These are phyloP conservation scores for Myripristis murdjan DNA, from an alignment of 2,797 vertebrate species.

Conservation along the genomic window DNA sequence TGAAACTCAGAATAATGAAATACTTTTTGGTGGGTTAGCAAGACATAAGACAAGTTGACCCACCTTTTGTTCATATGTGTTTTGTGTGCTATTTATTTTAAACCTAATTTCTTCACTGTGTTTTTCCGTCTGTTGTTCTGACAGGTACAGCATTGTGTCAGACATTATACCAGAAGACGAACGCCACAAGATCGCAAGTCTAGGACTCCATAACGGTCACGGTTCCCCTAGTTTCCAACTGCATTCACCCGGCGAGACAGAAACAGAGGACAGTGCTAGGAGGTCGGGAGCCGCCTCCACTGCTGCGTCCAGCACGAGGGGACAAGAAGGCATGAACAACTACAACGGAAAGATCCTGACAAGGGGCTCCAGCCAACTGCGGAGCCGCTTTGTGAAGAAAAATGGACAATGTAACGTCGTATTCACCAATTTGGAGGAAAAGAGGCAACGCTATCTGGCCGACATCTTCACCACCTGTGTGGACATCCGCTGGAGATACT, in stretches of 20 bases:
- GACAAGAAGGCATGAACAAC: conserved; percentile 67
- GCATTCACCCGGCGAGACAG: conserved; percentile 40
- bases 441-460: conserved; percentile 93
- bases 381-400: conserved; percentile 97
- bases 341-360: conserved; percentile 83
- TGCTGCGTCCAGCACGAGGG: conserved; percentile 17
- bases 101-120: not conserved
- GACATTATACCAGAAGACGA: conserved; percentile 86
- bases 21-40: too few relatives aligned
- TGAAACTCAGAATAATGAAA: too few relatives aligned
- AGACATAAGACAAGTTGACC: too few relatives aligned
- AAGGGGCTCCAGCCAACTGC: conserved; percentile 85
- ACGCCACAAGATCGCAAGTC: conserved; percentile 84
- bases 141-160: conserved; percentile 92
- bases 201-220: conserved; percentile 86
- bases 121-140: conserved; percentile 19
- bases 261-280: conserved; percentile 55
- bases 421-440: conserved; percentile 96
- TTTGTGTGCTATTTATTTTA: not conserved
- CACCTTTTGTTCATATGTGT: not conserved
- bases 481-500: conserved; percentile 96
- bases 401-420: conserved; percentile 96
- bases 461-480: conserved; percentile 99
- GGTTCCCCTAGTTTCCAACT: conserved; percentile 46
- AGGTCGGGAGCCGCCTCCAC: conserved; percentile 52